These are phyloP conservation scores for Alauda arvensis DNA, from an alignment of 2,797 vertebrate species.

Conservation along the genomic window DNA sequence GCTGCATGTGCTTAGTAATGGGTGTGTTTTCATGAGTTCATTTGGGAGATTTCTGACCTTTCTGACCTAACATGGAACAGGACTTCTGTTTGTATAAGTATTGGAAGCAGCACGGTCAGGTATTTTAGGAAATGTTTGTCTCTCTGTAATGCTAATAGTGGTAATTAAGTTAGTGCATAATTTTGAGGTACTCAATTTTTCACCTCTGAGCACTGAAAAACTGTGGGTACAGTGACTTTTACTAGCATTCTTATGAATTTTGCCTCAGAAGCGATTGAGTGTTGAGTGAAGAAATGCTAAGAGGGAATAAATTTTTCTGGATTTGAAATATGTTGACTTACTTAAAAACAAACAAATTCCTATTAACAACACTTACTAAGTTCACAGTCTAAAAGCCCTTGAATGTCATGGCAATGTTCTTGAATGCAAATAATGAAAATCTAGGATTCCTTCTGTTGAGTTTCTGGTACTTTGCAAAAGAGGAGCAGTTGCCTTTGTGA, in stretches of 20 bases:
- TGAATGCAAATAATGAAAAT: neutral
- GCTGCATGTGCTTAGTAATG: neutral
- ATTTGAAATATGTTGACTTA: neutral
- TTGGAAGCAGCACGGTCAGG: neutral
- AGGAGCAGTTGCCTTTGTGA: neutral
- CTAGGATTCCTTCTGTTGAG: neutral
- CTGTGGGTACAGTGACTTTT: neutral
- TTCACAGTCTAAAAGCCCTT: neutral
- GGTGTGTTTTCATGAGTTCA: neutral
- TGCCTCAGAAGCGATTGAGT: neutral
- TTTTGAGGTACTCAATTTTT: neutral
- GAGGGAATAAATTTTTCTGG: neutral
- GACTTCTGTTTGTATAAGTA: neutral
- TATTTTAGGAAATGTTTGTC: neutral
- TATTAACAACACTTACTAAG: neutral
- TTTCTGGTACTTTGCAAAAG: neutral
- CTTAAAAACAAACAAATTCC: neutral
- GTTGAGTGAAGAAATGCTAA: neutral
- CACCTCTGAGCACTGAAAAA: neutral
- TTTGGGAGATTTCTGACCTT: neutral
- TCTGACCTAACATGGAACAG: neutral
- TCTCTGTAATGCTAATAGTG: neutral
- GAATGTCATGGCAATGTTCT: neutral
- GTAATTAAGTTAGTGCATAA: neutral
- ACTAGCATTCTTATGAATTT: neutral